phyloP scores from a whole-genome alignment of 2,113 vertebrate species.

The Platysternon megacephalum region DNA sequence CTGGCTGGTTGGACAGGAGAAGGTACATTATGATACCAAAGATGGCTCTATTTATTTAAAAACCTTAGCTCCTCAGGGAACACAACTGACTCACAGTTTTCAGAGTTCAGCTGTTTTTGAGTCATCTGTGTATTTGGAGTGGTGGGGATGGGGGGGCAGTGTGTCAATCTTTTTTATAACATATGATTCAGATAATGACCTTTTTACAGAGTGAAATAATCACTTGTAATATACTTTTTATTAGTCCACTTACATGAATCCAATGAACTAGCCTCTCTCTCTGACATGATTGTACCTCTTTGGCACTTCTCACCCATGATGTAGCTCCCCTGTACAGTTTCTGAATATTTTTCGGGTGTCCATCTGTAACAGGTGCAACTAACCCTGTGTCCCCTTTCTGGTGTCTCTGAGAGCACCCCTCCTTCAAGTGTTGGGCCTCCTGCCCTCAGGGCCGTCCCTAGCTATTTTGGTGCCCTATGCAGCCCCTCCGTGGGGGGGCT shows the following conservation, averaged over 20 bases:
- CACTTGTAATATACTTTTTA: not conserved
- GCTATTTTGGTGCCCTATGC: no score
- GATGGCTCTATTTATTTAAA: not conserved
- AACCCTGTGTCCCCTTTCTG: not conserved
- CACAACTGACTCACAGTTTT: not conserved
- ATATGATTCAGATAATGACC: not conserved
- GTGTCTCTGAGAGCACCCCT: not conserved
- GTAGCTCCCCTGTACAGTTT: not conserved
- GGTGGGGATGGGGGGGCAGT: no score
- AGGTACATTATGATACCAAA: no score
- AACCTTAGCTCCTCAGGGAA: not conserved
- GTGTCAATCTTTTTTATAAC: not conserved
- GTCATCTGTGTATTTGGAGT: not conserved
- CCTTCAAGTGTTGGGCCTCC: no score
- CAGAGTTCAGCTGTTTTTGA: not conserved
- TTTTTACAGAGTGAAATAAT: not conserved
- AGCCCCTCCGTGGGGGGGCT: no score
- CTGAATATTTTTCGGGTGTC: not conserved
- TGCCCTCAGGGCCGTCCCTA: no score
- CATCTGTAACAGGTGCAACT: no score
- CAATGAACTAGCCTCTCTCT: not conserved
- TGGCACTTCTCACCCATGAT: not conserved
- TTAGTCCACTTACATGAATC: not conserved
- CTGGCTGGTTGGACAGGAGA: no score
- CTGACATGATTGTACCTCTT: not conserved